These are phyloP conservation scores for Caenorhabditis sp. DNA, from an alignment of 2,888 invertebrate genomes.

Conservation along the genomic window DNA sequence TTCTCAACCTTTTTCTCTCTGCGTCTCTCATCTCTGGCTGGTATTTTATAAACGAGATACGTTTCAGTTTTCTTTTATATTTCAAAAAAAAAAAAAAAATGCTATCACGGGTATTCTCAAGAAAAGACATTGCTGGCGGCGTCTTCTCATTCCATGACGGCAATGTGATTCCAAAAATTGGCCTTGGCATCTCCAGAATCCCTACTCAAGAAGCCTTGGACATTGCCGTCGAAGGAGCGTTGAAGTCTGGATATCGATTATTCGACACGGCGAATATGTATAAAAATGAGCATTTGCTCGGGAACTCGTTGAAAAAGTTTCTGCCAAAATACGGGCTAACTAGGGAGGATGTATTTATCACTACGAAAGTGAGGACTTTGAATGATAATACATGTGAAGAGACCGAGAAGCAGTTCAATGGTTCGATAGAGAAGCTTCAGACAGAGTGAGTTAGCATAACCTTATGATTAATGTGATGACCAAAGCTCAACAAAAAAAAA, in stretches of 20 bases:
- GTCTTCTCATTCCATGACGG: constrained; percentile 39
- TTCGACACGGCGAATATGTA: constrained; percentile 83
- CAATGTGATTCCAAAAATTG: constrained; percentile 52
- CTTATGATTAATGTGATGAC: too few relatives aligned
- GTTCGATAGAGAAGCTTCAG: constrained; percentile 46
- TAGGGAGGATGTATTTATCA: constrained; percentile 82
- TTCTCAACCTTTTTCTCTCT: too few relatives aligned
- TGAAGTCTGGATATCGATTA: constrained; percentile 77
- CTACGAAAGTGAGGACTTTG: constrained; percentile 79
- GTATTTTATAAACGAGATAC: too few relatives aligned
- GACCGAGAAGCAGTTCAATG: constrained; percentile 40
- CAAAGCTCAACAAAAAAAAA: too few relatives aligned
- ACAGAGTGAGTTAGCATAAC: constrained; percentile 42
- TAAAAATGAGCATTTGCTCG: constrained; percentile 79
- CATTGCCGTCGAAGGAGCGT: constrained; percentile 41
- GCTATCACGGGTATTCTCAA: too few relatives aligned
- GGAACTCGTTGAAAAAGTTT: constrained; percentile 75
- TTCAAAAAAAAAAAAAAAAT: too few relatives aligned
- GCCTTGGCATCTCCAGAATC: constrained; percentile 58
- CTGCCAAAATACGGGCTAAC: constrained; percentile 79
- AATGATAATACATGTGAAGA: constrained; percentile 43
- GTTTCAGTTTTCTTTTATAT: too few relatives aligned
- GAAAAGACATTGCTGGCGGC: constrained; percentile 20
- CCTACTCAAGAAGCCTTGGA: constrained; percentile 44
- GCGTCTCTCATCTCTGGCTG: too few relatives aligned